A percentile compares a stretch with the other conserved stretches of the same genome.
These are phyloP conservation scores for Drosophila affinis DNA, from an alignment of 2,888 invertebrate genomes.

Conservation along the genomic window DNA sequence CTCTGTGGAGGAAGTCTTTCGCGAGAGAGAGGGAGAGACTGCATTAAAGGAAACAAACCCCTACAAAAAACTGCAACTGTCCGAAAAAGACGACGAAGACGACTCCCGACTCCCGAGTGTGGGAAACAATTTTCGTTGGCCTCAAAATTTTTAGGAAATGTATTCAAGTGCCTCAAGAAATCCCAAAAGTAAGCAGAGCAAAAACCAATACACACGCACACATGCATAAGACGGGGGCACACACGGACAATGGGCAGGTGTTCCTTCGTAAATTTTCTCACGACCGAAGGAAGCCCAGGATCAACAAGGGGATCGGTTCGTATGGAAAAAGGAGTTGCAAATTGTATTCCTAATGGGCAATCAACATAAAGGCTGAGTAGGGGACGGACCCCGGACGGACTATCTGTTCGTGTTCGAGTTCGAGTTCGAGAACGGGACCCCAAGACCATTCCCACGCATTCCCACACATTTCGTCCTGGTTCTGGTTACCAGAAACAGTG, in stretches of 20 bases:
- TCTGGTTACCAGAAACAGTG: conserved; percentile 14
- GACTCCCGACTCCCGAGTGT: conserved; percentile 64
- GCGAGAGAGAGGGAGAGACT: conserved; percentile 34
- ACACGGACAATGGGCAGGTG: conserved; percentile 82
- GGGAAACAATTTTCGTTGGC: conserved; percentile 81
- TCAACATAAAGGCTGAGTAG: conserved; percentile 63
- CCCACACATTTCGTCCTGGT: conserved; percentile 67
- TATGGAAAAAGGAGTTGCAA: conserved; percentile 73
- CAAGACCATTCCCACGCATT: conserved; percentile 61
- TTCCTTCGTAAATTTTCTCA: conserved; percentile 82
- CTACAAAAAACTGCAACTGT: conserved; percentile 73
- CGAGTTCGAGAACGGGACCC: conserved; percentile 2
- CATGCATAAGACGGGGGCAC: conserved; percentile 1
- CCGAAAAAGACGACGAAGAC: conserved; percentile 27
- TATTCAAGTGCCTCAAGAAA: conserved; percentile 70
- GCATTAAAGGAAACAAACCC: conserved; percentile 63
- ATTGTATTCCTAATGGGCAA: conserved; percentile 77
- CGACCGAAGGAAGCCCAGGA: conserved; percentile 70
- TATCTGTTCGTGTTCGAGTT: not conserved
- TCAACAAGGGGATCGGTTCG: conserved; percentile 54
- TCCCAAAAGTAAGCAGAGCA: conserved; percentile 62
- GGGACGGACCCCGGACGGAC: conserved; percentile 6
- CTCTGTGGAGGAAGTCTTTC: not conserved
- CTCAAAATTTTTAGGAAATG: conserved; percentile 73
- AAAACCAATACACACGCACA: conserved; percentile 17